Evolutionary conservation across 2,888 invertebrate genomes (phyloP).

Genomic region (Parascotia fuliginaria): DNA sequence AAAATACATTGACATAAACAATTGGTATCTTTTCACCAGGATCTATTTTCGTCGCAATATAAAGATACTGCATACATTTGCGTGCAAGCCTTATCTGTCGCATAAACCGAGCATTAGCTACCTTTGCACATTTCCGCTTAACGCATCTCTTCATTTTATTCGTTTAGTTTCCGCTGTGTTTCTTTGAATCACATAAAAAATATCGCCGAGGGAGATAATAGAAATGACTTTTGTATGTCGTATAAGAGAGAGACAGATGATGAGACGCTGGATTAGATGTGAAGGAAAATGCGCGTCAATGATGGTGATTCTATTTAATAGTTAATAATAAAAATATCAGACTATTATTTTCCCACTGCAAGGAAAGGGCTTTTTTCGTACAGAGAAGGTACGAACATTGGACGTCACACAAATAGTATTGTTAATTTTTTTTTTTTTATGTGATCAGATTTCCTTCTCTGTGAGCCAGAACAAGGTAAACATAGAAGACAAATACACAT

Average conservation of each 20-base stretch:
- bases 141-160: conserved; percentile 65
- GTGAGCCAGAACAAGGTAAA: too few relatives aligned
- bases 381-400: too few relatives aligned
- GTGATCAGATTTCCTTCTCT: too few relatives aligned
- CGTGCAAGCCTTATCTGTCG: conserved; percentile 67
- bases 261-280: not conserved
- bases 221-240: conserved; percentile 17
- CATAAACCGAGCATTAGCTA: conserved; percentile 77
- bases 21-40: conserved; percentile 19
- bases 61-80: conserved; percentile 73
- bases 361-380: too few relatives aligned
- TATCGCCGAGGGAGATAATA: conserved; percentile 40
- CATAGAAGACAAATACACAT: too few relatives aligned
- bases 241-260: conserved; percentile 14
- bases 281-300: too few relatives aligned
- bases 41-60: conserved; percentile 43
- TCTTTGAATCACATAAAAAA: conserved; percentile 46
- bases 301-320: not conserved
- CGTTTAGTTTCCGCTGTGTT: conserved; percentile 62
- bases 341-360: too few relatives aligned
- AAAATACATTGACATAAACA: conserved; percentile 9
- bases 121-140: conserved; percentile 69
- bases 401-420: too few relatives aligned
- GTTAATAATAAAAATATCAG: too few relatives aligned
- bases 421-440: too few relatives aligned